Evolutionary conservation across 1,140 invertebrate species (phyloP).

Genomic region (Laodelphax striatellus): DNA sequence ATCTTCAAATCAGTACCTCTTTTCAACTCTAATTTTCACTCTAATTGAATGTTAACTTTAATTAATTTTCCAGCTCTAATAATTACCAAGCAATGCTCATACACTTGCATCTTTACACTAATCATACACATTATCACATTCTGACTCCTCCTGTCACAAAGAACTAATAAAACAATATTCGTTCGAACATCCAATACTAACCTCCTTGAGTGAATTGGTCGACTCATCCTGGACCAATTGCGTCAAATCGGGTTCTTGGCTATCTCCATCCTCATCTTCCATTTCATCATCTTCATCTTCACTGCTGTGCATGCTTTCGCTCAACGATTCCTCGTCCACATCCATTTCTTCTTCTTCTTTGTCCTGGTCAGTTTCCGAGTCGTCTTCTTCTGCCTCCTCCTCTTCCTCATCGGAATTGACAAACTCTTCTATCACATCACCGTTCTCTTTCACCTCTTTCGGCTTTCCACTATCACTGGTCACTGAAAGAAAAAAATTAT

Average conservation of each 20-base stretch:
- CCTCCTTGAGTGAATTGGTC: constrained; percentile 14
- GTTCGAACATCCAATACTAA: too few species aligned
- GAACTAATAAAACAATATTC: too few species aligned
- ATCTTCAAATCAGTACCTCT: too few species aligned
- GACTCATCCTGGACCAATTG: constrained; percentile 45
- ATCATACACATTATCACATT: too few species aligned
- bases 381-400: constrained; percentile 28
- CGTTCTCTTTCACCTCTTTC: constrained; percentile 29
- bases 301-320: neutral
- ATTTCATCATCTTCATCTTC: neutral
- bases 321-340: constrained; percentile 25
- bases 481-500: too few species aligned
- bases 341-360: constrained; percentile 37
- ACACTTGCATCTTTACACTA: too few species aligned
- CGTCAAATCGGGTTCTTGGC: constrained; percentile 37
- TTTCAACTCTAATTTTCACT: too few species aligned
- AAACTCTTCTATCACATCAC: constrained; percentile 13
- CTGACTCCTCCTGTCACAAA: too few species aligned
- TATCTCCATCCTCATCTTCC: constrained; percentile 32
- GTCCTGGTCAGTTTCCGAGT: constrained; percentile 33
- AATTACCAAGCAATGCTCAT: too few species aligned
- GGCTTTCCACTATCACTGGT: too few species aligned
- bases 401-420: constrained; percentile 26
- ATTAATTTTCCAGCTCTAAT: too few species aligned
- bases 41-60: too few species aligned